Conservation (phyloP, 2,888 invertebrate species). For the Scaptomyza caliginosa region DNA sequence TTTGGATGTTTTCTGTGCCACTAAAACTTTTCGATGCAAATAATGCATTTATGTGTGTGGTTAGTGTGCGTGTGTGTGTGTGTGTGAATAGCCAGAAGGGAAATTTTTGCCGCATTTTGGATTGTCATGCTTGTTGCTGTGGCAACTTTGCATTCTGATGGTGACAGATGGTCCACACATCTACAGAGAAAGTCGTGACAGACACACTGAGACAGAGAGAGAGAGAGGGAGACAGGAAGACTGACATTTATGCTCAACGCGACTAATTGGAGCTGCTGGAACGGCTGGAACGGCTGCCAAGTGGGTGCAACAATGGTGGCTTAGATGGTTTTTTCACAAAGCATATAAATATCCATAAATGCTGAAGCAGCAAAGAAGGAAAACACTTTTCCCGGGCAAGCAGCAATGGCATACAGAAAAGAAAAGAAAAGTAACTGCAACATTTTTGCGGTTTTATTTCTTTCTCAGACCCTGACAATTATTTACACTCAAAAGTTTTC, state of each 20-base stretch:
- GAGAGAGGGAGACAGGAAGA: neutral
- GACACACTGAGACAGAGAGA: neutral
- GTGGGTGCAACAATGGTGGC: constrained; percentile 3
- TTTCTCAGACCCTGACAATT: constrained; percentile 64
- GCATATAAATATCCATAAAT: constrained; percentile 74
- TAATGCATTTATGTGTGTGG: constrained; percentile 16
- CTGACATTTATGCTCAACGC: constrained; percentile 37
- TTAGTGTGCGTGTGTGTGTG: neutral
- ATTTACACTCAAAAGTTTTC: constrained; percentile 75
- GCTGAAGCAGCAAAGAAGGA: constrained; percentile 40
- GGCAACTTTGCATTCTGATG: constrained; percentile 39
- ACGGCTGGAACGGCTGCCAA: constrained; percentile 23
- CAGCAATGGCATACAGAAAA: constrained; percentile 9
- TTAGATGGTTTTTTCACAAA: constrained; percentile 14
- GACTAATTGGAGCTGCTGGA: constrained; percentile 48
- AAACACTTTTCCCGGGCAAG: constrained; percentile 39
- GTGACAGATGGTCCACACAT: constrained; percentile 43
- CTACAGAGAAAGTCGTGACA: constrained; percentile 18
- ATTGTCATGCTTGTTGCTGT: constrained; percentile 3
- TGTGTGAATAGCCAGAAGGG: neutral
- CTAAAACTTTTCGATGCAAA: constrained; percentile 14
- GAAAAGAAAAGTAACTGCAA: constrained; percentile 44
- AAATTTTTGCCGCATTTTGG: constrained; percentile 2
- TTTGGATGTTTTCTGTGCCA: constrained; percentile 9
- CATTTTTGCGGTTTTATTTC: constrained; percentile 68